Evolutionary conservation across 2,888 invertebrate genomes (phyloP), one percentile per base, ranked within the genome.

Genomic region (Branchellion lobata): DNA sequence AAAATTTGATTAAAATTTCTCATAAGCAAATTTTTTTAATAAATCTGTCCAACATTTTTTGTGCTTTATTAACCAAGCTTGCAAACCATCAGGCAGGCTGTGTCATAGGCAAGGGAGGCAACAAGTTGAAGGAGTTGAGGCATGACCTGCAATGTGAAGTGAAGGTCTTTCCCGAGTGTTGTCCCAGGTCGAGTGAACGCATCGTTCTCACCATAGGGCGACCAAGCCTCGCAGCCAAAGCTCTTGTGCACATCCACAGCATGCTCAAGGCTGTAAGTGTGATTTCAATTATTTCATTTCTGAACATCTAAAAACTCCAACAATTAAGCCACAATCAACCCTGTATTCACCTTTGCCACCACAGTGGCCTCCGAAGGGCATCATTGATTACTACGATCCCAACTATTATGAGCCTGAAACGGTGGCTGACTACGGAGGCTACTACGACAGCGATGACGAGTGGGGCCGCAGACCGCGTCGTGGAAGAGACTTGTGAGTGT

Each of bases 1-100:
- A n/a, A n/a, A n/a, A n/a, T n/a, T n/a, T n/a, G n/a, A n/a, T n/a
- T n/a, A n/a, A n/a, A n/a, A n/a, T n/a, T n/a, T n/a, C n/a, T n/a
- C n/a, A n/a, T n/a, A n/a, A n/a, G n/a, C n/a, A n/a, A n/a, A n/a
- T n/a, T n/a, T n/a, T n/a, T n/a, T n/a, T n/a, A n/a, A n/a, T n/a
- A n/a, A n/a, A n/a, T n/a, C n/a, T n/a, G n/a, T n/a, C n/a, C n/a
- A n/a, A n/a, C n/a, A n/a, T n/a, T n/a, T n/a, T n/a, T n/a, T n/a
- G n/a, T n/a, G n/a, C n/a, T n/a, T n/a, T n/a, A n/a, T n/a, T n/a
- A n/a, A n/a, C n/a, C n/a, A n/a, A n/a, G n/a, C n/a, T n/a, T n/a
- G n/a, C n/a, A n/a, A n/a, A n/a, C n/a, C n/a, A n/a, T n/a, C 80
- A 80, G 33, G 80, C 80, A 21, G 80, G 80, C 11, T 80, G 80